These are phyloP conservation scores for Bombycilla garrulus DNA, from an alignment of 2,113 vertebrate species.

Conservation along the genomic window DNA sequence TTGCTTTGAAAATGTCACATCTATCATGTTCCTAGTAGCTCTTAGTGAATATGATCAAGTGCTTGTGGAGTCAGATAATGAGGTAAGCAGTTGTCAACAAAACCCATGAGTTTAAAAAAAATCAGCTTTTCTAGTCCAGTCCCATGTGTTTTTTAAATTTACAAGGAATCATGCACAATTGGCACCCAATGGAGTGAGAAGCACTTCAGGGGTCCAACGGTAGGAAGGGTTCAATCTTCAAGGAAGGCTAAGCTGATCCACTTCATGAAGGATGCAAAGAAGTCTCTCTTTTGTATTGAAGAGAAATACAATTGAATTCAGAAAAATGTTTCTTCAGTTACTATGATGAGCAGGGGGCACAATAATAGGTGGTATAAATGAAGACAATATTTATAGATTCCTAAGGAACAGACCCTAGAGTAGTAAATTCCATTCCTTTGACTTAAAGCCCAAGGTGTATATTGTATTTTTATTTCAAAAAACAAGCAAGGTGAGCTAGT, in stretches of 20 bases:
- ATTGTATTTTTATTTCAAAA: neutral
- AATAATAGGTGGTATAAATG: neutral
- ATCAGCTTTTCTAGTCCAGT: neutral
- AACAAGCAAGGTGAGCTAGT: neutral
- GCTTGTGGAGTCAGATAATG: slow-evolving; percentile 94
- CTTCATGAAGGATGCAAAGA: neutral
- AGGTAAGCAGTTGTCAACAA: slow-evolving; percentile 75
- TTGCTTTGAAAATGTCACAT: slow-evolving; percentile 97
- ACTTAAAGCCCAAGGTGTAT: neutral
- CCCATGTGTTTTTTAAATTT: neutral
- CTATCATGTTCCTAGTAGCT: slow-evolving; percentile 96
- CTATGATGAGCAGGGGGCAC: neutral
- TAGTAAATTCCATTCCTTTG: neutral
- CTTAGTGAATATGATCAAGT: slow-evolving; percentile 98
- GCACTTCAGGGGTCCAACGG: neutral
- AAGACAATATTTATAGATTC: neutral
- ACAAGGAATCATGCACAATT: neutral
- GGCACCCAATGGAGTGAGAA: neutral
- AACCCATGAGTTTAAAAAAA: neutral
- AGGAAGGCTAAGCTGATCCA: neutral
- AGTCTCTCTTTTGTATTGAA: neutral
- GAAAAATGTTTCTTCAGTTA: neutral
- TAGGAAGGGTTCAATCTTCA: neutral
- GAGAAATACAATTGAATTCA: neutral
- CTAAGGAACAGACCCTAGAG: neutral